Percentiles rank a stretch among this genome's conserved stretches.
Conservation (phyloP, 2,888 invertebrate species). For the Nematopogon swammerdamellus region DNA sequence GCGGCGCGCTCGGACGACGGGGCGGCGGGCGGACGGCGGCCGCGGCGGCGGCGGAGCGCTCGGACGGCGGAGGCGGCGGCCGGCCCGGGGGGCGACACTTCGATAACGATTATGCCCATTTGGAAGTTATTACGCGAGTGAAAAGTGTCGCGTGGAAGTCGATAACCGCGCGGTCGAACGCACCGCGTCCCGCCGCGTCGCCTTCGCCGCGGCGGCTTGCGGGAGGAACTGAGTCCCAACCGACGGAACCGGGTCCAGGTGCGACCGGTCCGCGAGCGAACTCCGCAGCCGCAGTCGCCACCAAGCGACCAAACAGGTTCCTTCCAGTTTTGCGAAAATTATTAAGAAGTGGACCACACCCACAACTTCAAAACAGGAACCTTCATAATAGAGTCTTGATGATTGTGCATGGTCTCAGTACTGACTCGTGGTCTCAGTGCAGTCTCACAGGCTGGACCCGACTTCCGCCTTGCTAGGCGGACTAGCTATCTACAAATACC, state of each 20-base stretch:
- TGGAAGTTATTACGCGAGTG: constrained; percentile 1
- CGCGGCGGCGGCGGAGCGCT: neutral
- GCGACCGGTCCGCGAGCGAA: neutral
- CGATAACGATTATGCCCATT: constrained; percentile 2
- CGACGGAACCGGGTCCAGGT: too few species aligned
- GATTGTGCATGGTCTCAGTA: too few species aligned
- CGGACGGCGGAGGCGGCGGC: constrained; percentile 23
- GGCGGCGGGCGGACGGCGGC: constrained; percentile 20
- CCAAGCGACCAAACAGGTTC: too few species aligned
- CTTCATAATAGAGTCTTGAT: too few species aligned
- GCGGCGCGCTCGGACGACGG: constrained; percentile 2
- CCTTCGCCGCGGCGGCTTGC: neutral
- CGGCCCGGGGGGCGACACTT: constrained; percentile 7
- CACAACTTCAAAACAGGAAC: too few species aligned
- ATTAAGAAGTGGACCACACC: too few species aligned
- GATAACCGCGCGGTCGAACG: constrained; percentile 1
- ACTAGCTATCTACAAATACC: too few species aligned
- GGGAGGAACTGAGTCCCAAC: neutral
- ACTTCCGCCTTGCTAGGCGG: too few species aligned
- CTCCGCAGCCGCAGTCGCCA: neutral
- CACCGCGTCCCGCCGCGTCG: neutral
- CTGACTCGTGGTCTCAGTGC: too few species aligned
- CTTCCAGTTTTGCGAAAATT: too few species aligned
- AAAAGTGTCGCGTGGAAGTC: neutral
- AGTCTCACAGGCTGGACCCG: too few species aligned